Percentiles rank a stretch among this genome's conserved stretches.
phyloP scores from a whole-genome alignment of 2,113 vertebrate genomes.

The Calcarius ornatus region DNA sequence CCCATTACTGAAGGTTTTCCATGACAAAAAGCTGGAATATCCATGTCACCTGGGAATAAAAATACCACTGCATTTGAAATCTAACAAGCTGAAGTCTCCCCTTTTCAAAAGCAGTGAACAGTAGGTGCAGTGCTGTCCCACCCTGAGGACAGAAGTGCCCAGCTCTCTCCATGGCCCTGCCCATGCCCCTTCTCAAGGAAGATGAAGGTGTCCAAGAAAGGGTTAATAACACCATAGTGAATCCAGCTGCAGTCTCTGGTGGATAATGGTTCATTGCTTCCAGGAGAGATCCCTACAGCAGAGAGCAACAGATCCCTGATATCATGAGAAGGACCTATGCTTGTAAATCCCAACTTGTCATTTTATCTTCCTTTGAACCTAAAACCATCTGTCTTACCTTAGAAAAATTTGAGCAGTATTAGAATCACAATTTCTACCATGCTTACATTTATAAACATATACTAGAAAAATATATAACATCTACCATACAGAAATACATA shows the following conservation, averaged over 20 bases:
- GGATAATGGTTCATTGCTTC: constrained; percentile 15
- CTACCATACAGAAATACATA: neutral
- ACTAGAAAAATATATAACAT: neutral
- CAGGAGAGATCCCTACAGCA: neutral
- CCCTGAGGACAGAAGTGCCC: neutral
- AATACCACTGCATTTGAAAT: neutral
- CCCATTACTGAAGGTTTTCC: neutral
- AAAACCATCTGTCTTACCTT: neutral
- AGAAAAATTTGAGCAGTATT: neutral
- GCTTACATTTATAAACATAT: neutral
- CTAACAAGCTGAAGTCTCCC: neutral
- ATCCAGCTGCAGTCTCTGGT: neutral
- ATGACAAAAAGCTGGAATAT: neutral
- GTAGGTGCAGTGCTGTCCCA: neutral
- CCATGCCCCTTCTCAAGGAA: accelerated
- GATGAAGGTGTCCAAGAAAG: accelerated
- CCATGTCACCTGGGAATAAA: neutral
- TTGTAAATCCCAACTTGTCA: neutral
- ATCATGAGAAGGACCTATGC: neutral
- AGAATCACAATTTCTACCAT: neutral
- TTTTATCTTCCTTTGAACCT: neutral
- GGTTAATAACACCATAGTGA: neutral
- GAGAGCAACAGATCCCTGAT: neutral
- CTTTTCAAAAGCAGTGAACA: neutral
- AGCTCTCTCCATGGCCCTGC: neutral